Percentiles rank a stretch among this genome's conserved stretches.
These are phyloP conservation scores for Metallyticus violacea DNA, from an alignment of 2,888 invertebrate species.

Conservation along the genomic window DNA sequence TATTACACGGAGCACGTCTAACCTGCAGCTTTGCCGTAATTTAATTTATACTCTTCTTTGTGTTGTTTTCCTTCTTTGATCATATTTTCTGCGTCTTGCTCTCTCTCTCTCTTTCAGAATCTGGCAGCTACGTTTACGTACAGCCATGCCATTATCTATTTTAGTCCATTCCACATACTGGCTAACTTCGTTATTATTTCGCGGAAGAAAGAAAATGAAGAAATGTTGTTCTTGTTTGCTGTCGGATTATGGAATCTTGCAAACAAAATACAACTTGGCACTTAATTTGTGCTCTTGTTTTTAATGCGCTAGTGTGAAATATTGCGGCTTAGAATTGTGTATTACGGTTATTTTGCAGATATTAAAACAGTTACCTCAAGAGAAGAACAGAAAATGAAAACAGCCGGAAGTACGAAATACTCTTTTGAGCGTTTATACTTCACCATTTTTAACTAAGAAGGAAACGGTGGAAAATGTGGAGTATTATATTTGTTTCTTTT, in stretches of 20 bases:
- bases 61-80: neutral
- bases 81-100: neutral
- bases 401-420: too few species aligned
- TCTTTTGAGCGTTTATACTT: too few species aligned
- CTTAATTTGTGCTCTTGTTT: neutral
- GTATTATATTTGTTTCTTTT: too few species aligned
- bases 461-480: too few species aligned
- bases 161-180: neutral
- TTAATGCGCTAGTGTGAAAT: neutral
- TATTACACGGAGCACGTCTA: neutral
- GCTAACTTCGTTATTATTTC: neutral
- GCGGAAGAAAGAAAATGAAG: neutral
- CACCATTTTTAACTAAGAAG: too few species aligned
- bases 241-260: neutral
- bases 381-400: neutral
- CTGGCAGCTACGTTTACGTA: neutral
- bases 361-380: neutral
- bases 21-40: neutral
- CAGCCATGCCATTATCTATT: neutral
- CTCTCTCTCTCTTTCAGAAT: neutral
- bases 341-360: neutral
- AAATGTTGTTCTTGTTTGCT: neutral
- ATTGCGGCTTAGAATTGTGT: neutral
- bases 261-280: neutral
- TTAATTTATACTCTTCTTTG: neutral